Evolutionary conservation across 2,888 invertebrate genomes (phyloP), one percentile per base, ranked within the genome.

Genomic region (Trachelus troglodyta): DNA sequence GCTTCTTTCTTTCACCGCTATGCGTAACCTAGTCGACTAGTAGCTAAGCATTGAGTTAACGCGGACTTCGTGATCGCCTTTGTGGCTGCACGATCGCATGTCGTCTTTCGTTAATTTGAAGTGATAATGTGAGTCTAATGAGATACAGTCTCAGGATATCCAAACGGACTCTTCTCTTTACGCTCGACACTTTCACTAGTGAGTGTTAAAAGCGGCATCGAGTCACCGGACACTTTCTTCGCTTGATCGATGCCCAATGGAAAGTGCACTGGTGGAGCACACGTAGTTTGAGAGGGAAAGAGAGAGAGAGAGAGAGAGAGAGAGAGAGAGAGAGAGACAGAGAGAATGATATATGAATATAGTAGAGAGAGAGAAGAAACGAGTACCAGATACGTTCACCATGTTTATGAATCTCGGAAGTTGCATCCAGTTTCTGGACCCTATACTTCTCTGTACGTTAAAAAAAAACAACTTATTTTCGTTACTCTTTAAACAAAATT

Each of bases 181-280:
- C 12, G 71, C 83, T 56, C 84, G 84, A 89, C 87, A 91, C 92
- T 92, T 92, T 92, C 91, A 90, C 92, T 90, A 84, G 84, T 85
- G 83, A 74, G 80, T 56, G 83, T 84, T 84, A 84, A 84, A 85
- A 82, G 85, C 84, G 82, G 86, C 87, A 81, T 56, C 9, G 85
- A 87, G 85, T 87, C 84, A 82, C 81, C 86, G 88, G 89, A 89
- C 88, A 91, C 91, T 91, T 92, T 91, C 91, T 92, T 91, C 89
- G 89, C 85, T 89, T 87, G 89, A 90, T 90, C 88, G 89, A 85
- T 86, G 86, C 85, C 86, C 87, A 85, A 89, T 90, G 91, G 90
- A 90, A 91, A 91, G 90, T 89, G 82, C 81, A 34, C 74, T 30
- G 56, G 56, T 9, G 56, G 56, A 56, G 23, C 56, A 71, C 71